Evolutionary conservation across 2,888 invertebrate species (phyloP).

Genomic region (Pemphredon lugubris): DNA sequence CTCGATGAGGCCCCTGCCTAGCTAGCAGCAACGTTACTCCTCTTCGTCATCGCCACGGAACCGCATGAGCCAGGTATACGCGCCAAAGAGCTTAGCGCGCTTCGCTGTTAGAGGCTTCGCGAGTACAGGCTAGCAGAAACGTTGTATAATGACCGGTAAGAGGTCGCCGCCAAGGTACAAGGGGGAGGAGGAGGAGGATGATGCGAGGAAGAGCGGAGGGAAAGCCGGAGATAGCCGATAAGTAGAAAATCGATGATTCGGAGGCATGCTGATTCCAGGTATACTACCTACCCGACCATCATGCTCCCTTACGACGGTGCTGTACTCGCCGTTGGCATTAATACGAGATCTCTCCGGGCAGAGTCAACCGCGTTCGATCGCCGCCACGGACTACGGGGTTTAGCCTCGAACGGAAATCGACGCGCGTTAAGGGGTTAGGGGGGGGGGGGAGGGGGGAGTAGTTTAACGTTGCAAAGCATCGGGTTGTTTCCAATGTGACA

Average conservation of each 20-base stretch:
- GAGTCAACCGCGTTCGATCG: slow-evolving; percentile 37
- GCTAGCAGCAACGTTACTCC: slow-evolving; percentile 40
- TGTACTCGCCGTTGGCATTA: slow-evolving; percentile 63
- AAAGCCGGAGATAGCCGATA: slow-evolving; percentile 70
- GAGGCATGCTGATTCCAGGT: slow-evolving; percentile 71
- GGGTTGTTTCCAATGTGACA: background rate
- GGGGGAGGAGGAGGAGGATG: background rate
- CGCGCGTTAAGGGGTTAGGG: too few species aligned
- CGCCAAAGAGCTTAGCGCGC: slow-evolving; percentile 52
- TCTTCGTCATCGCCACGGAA: slow-evolving; percentile 58
- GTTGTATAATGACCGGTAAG: slow-evolving; percentile 66
- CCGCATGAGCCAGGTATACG: slow-evolving; percentile 27
- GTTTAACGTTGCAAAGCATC: too few species aligned
- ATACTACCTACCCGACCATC: slow-evolving; percentile 51
- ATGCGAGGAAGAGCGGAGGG: slow-evolving; percentile 9
- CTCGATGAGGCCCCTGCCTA: slow-evolving; percentile 18
- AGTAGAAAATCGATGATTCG: slow-evolving; percentile 77
- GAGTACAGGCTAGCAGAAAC: slow-evolving; percentile 47
- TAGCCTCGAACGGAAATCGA: background rate
- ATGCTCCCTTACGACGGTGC: slow-evolving; percentile 53
- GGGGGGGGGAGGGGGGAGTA: too few species aligned
- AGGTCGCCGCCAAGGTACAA: slow-evolving; percentile 54
- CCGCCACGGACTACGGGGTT: slow-evolving; percentile 1
- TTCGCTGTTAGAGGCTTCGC: slow-evolving; percentile 58
- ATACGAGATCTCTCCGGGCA: slow-evolving; percentile 60